Conservation (phyloP, 2,888 invertebrate genomes). For the Eumacrocentrus americanus region DNA sequence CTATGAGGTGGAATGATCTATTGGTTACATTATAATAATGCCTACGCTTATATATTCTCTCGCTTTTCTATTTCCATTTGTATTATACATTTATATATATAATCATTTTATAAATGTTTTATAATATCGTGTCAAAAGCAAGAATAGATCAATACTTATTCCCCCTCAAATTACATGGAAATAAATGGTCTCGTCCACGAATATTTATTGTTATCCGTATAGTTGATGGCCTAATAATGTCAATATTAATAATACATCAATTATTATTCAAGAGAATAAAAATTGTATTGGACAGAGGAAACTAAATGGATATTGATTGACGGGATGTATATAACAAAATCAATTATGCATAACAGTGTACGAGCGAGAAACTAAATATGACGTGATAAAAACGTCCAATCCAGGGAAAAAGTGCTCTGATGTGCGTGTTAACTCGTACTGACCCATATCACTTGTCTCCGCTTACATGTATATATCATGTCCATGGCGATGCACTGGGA, state of each 20-base stretch:
- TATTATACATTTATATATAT: too few species aligned
- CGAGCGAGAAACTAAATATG: slow-evolving; percentile 22
- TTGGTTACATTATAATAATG: too few species aligned
- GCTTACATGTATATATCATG: slow-evolving; percentile 36
- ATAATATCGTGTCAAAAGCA: too few species aligned
- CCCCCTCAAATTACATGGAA: too few species aligned
- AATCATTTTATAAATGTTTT: too few species aligned
- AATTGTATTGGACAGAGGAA: neutral
- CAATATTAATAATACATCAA: neutral
- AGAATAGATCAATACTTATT: too few species aligned
- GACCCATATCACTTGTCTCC: slow-evolving; percentile 27
- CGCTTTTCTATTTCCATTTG: too few species aligned
- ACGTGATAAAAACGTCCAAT: slow-evolving; percentile 26
- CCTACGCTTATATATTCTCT: too few species aligned
- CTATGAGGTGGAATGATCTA: neutral
- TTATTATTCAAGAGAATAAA: neutral
- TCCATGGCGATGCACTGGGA: slow-evolving; percentile 32
- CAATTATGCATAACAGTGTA: slow-evolving; percentile 26
- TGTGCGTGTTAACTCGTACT: slow-evolving; percentile 25
- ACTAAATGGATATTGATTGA: slow-evolving; percentile 23
- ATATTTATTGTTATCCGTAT: neutral
- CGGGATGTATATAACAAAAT: slow-evolving; percentile 14
- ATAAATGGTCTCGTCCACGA: too few species aligned
- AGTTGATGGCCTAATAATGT: neutral
- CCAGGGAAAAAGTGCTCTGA: slow-evolving; percentile 24